Evolutionary conservation across 2,888 invertebrate genomes (phyloP), one percentile per base, ranked within the genome.

Genomic region (Rhagium mordax): DNA sequence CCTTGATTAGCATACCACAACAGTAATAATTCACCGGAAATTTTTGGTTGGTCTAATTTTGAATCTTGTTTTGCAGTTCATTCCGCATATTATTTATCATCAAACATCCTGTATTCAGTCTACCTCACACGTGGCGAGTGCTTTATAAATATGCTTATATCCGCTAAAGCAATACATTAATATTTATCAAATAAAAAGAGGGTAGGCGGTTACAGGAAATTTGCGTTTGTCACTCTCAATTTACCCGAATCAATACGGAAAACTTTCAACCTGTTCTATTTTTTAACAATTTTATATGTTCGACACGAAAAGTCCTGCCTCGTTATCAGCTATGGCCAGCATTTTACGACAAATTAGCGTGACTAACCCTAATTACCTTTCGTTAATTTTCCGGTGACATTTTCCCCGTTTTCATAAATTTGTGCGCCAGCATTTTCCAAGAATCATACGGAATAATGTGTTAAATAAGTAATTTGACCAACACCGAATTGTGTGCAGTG

Each of bases 311-410:
- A 41, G 10, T 10, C 59, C 27, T 57, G 15, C 6, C 7, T 33
- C 33, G 0, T 41, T 41, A 15, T n/a, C n/a, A n/a, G 41, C 41
- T 41, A 15, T n/a, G 13, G n/a, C 13, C n/a, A 41, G n/a, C 41
- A n/a, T 15, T 3, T 29, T 59, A 59, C 33, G 59, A 33, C 59
- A 59, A 41, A 59, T 59, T 59, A 33, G 29, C 59, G 59, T 59
- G 59, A 59, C 59, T 18, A 33, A n/a, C 18, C 59, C 33, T 59
- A 59, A 59, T 59, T 59, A 33, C 33, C 3, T 29, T 59, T 20
- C 10, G 59, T 18, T 24, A 59, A 33, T 59, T 59, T 33, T 33
- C 59, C 16, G 59, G 33, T 59, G 59, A 59, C 59, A 33, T 33
- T 59, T 59, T 41, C 41, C n/a, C 10, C 5, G n/a, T 41, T 41